Evolutionary conservation across 1,140 invertebrate genomes (phyloP).

Genomic region (Macrobrachium rosenbergii): DNA sequence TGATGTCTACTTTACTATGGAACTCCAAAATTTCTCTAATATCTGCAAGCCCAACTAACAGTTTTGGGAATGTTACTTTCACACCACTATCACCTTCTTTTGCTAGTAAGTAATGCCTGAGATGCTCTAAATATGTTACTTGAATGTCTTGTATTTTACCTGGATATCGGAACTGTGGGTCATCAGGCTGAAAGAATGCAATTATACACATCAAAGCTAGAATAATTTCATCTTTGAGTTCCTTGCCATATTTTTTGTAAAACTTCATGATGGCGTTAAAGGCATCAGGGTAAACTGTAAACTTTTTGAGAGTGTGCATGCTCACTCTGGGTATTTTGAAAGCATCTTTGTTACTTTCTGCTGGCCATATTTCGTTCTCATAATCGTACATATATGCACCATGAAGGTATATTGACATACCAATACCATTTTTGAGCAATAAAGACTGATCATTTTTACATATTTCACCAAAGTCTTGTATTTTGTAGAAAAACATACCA

Average conservation of each 20-base stretch:
- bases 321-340: conserved; percentile 43
- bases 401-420: conserved; percentile 58
- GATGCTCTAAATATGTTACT: conserved; percentile 40
- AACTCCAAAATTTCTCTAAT: conserved; percentile 55
- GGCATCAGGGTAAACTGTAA: conserved; percentile 53
- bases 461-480: conserved; percentile 48
- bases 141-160: conserved; percentile 53
- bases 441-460: conserved; percentile 51
- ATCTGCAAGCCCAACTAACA: conserved; percentile 56
- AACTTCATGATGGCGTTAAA: conserved; percentile 58
- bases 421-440: conserved; percentile 58
- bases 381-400: conserved; percentile 56
- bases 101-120: conserved; percentile 34
- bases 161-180: conserved; percentile 42
- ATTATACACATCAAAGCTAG: conserved; percentile 45
- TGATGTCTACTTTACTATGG: conserved; percentile 52
- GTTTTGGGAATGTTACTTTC: conserved; percentile 52
- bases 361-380: conserved; percentile 51
- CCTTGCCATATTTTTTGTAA: conserved; percentile 50
- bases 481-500: conserved; percentile 40
- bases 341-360: conserved; percentile 53
- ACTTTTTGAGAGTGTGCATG: conserved; percentile 39
- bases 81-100: conserved; percentile 52
- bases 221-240: conserved; percentile 56
- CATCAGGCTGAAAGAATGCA: conserved; percentile 55